phyloP scores from a whole-genome alignment of 2,113 vertebrate genomes.

The Cairina moschata region DNA sequence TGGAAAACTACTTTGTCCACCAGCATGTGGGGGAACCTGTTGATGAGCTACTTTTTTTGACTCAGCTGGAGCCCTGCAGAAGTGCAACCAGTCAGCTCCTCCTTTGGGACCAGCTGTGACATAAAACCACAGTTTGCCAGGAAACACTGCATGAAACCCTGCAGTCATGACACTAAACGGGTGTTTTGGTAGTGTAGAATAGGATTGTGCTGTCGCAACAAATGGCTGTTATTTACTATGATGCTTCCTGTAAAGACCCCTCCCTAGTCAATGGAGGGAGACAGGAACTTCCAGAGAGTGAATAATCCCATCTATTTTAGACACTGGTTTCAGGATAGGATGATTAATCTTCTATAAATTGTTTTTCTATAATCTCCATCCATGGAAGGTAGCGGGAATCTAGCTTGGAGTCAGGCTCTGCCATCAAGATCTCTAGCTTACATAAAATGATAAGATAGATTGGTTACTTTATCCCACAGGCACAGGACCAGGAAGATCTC shows the following conservation, averaged over 20 bases:
- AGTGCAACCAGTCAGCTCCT: not conserved
- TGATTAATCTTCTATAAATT: not conserved
- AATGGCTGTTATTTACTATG: not conserved
- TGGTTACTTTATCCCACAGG: not conserved
- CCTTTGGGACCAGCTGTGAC: not conserved
- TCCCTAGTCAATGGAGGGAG: not conserved
- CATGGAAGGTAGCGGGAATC: not conserved
- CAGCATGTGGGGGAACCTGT: not conserved
- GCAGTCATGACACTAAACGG: not conserved
- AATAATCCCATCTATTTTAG: not conserved
- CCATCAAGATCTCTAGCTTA: not conserved
- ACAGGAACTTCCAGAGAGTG: not conserved
- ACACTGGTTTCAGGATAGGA: not conserved
- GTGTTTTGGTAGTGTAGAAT: not conserved
- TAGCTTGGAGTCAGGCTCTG: not conserved
- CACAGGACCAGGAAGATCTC: not conserved
- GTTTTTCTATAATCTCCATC: not conserved
- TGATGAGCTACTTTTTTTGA: not conserved
- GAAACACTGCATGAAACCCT: not conserved
- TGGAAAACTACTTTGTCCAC: not conserved
- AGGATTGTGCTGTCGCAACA: not conserved
- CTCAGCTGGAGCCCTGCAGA: constrained; percentile 8
- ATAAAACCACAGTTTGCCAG: not conserved
- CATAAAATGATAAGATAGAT: not conserved
- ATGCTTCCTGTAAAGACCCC: not conserved